These are phyloP conservation scores for Leptura quadrifasciata DNA, from an alignment of 2,888 invertebrate genomes.

Conservation along the genomic window DNA sequence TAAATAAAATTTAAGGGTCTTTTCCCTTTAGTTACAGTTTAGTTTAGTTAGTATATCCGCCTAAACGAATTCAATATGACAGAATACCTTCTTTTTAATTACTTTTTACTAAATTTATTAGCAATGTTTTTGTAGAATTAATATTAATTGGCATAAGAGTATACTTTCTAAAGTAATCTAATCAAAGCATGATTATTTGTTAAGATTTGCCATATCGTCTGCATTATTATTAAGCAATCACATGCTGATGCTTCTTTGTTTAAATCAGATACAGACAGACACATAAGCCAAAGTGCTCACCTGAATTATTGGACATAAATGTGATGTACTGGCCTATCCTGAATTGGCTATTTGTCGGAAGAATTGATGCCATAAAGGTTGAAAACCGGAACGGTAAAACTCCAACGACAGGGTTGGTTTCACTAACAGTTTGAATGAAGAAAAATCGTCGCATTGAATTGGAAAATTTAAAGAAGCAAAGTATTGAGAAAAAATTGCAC, in stretches of 20 bases:
- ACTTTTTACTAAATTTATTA: too few relatives aligned
- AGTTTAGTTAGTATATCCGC: too few relatives aligned
- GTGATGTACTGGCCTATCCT: background rate
- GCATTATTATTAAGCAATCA: background rate
- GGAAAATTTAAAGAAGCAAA: too few relatives aligned
- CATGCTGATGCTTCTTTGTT: background rate
- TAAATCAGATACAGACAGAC: background rate
- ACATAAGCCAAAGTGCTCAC: background rate
- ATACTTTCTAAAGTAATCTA: background rate
- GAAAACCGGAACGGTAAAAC: slow-evolving; percentile 14
- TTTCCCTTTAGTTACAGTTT: too few relatives aligned
- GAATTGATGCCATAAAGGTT: slow-evolving; percentile 6
- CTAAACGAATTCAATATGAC: too few relatives aligned
- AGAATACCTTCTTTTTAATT: too few relatives aligned
- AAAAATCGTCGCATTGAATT: too few relatives aligned
- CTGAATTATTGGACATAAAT: background rate
- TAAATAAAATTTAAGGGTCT: too few relatives aligned
- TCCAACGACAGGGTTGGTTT: background rate
- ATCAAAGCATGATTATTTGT: background rate
- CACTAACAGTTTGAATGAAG: too few relatives aligned
- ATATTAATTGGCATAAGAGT: too few relatives aligned
- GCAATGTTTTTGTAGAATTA: too few relatives aligned
- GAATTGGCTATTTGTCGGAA: slow-evolving; percentile 3
- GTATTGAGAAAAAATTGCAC: too few relatives aligned
- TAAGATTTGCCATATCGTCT: background rate